Conservation (phyloP, 2,888 invertebrate species). For the Synergus laeviventris region DNA sequence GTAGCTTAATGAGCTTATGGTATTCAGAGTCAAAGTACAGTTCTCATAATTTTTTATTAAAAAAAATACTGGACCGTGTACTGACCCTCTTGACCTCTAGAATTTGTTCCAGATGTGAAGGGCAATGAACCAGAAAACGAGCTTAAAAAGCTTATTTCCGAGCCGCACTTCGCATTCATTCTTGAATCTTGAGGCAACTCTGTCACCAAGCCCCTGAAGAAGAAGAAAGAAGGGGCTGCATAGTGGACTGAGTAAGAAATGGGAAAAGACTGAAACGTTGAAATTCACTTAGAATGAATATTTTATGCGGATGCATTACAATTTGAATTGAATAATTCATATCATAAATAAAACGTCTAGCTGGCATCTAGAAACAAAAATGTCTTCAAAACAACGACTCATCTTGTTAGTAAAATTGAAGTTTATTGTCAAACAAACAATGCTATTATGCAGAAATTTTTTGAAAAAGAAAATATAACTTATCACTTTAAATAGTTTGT, state of each 20-base stretch:
- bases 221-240: constrained; percentile 3
- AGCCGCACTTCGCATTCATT: constrained; percentile 29
- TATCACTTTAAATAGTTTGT: too few relatives aligned
- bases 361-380: neutral
- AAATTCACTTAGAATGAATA: constrained; percentile 32
- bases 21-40: neutral
- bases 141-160: constrained; percentile 33
- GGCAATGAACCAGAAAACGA: constrained; percentile 13
- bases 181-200: constrained; percentile 17
- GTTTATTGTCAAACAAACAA: neutral
- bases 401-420: neutral
- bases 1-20: too few relatives aligned
- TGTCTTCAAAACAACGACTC: constrained; percentile 1
- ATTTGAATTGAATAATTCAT: constrained; percentile 37
- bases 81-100: constrained; percentile 14
- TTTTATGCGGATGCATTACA: constrained; percentile 33
- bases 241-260: constrained; percentile 26
- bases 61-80: neutral
- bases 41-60: constrained; percentile 26
- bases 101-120: constrained; percentile 3
- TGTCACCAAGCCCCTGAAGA: constrained; percentile 29
- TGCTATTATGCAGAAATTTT: neutral
- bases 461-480: neutral
- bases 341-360: neutral
- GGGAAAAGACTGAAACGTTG: constrained; percentile 21